Conservation (phyloP, 2,113 vertebrate genomes). For the Leucoraja erinaceus region DNA sequence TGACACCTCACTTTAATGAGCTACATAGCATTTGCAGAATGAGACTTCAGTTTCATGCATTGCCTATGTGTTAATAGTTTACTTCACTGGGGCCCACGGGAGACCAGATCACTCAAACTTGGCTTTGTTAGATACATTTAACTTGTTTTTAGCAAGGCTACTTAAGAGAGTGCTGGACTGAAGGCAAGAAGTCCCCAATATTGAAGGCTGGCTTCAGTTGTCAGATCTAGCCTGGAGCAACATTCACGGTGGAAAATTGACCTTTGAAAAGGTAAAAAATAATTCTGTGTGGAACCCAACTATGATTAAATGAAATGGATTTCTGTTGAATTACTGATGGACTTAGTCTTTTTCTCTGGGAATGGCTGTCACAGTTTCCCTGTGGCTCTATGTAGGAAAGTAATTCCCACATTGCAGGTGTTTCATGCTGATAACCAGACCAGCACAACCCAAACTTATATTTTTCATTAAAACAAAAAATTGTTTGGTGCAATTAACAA, state of each 20-base stretch:
- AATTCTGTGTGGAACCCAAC: background rate
- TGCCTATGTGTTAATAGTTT: background rate
- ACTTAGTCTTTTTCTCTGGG: slow-evolving; percentile 21
- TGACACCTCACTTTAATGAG: background rate
- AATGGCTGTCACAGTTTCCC: slow-evolving; percentile 12
- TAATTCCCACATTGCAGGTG: slow-evolving; percentile 30
- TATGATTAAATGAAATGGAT: slow-evolving; percentile 17
- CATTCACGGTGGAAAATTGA: background rate
- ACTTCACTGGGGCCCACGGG: background rate
- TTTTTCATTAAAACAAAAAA: slow-evolving; percentile 32
- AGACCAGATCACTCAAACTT: background rate
- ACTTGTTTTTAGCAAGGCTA: background rate
- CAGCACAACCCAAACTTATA: background rate
- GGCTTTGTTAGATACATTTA: background rate
- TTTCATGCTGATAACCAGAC: slow-evolving; percentile 27
- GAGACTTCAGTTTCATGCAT: background rate
- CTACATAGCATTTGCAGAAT: background rate
- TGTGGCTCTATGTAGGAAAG: background rate
- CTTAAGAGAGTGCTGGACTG: background rate
- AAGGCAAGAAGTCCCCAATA: background rate
- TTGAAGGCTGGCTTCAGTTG: background rate
- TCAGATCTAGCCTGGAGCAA: background rate
- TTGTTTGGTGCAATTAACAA: slow-evolving; percentile 8
- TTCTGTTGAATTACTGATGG: slow-evolving; percentile 33
- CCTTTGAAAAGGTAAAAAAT: slow-evolving; percentile 1